Conservation (phyloP, 2,888 invertebrate genomes). For the Lysandra bellargus region DNA sequence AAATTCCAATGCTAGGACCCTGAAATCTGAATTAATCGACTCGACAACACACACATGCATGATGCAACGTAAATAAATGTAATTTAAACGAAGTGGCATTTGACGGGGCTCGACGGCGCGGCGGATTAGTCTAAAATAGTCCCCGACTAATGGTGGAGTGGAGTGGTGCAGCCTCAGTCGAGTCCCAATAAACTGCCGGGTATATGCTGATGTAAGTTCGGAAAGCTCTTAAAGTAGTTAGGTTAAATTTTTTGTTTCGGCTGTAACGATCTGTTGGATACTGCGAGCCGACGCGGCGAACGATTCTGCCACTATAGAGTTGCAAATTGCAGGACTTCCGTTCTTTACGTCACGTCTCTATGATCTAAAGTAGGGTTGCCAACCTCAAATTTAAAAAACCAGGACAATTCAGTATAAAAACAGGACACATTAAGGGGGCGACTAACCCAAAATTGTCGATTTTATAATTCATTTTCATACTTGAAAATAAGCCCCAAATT, state of each 20-base stretch:
- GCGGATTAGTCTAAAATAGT: slow-evolving; percentile 76
- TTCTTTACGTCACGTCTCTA: too few species aligned
- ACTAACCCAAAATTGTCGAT: too few species aligned
- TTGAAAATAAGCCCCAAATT: too few species aligned
- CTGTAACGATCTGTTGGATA: not conserved
- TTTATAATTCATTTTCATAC: too few species aligned
- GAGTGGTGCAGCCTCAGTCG: not conserved
- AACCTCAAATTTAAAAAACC: too few species aligned
- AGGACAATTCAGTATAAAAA: too few species aligned
- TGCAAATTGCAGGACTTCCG: not conserved
- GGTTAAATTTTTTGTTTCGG: not conserved
- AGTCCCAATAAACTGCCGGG: not conserved
- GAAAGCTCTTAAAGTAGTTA: not conserved
- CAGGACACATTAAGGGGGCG: too few species aligned
- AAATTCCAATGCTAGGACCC: too few species aligned
- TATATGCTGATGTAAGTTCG: not conserved
- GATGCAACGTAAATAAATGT: slow-evolving; percentile 11
- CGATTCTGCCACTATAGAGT: not conserved
- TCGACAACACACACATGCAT: not conserved
- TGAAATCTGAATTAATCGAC: not conserved
- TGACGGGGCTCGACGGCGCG: slow-evolving; percentile 60
- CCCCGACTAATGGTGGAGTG: slow-evolving; percentile 64
- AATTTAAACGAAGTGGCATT: slow-evolving; percentile 16
- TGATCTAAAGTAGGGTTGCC: not conserved
- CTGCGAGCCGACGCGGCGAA: too few species aligned